Evolutionary conservation across 2,797 vertebrate genomes (phyloP), one percentile per base, ranked within the genome.

Genomic region (Phoebastria nigripes): DNA sequence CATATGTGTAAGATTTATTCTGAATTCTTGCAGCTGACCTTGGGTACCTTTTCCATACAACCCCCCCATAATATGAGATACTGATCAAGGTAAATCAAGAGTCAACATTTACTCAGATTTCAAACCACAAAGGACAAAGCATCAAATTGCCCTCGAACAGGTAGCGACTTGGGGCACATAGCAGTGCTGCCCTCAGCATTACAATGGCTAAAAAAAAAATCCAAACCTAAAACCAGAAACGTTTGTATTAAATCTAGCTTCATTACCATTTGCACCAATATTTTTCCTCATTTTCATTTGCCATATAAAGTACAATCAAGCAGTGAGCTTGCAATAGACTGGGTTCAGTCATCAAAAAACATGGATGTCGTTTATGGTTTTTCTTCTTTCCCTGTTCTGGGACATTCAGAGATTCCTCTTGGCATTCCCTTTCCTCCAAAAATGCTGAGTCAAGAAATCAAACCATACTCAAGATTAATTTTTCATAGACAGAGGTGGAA

Each of bases 21-120:
- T n/a, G 24, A 67, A 51, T 56, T 82, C 28, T 47, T 80, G n/a
- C 14, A n/a, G 71, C 42, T 71, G 58, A 24, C 12, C 19, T 44
- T 42, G 7, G 15, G 3, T 54, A n/a, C 28, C 5, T 44, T 80
- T 91, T 87, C 19, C 22, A 76, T 52, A 39, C 26, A 74, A 52
- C 0, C 1, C 3, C 11, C 3, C 12, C 6, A 4, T 35, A 70
- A 58, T 10, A 17, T 2, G n/a, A 71, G 18, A 35, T 21, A 46
- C 13, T 15, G 56, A 59, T 19, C 15, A 52, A 61, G 15, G 20
- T 66, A 54, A 86, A 26, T 33, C 8, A 35, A 62, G 37, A 59
- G 6, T 9, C 41, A 79, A 79, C 6, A 28, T 59, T 70, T 52
- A 42, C 8, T 72, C n/a, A n/a, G 12, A 58, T 76, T 84, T 82